Evolutionary conservation across 2,113 vertebrate species (phyloP), one percentile per base, ranked within the genome.

Genomic region (Ceyx margarethae): DNA sequence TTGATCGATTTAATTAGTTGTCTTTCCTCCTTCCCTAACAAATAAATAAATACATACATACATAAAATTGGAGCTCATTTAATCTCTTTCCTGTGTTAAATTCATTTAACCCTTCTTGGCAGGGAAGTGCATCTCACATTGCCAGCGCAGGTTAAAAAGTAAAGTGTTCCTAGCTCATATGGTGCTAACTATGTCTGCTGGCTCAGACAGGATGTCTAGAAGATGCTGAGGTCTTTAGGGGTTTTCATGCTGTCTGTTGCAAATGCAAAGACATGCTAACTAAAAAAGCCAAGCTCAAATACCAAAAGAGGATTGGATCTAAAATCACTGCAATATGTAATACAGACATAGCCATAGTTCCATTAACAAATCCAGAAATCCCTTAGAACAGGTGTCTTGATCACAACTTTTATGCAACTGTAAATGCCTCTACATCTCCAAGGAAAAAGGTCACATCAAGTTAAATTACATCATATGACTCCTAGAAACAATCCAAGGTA

Each of bases 391-490:
- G 31, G 35, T 56, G 29, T 16, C 68, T 29, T 1, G 0, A 69
- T 65, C 54, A 43, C 50, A 88, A 28, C n/a, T 85, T 91, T 29
- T 9, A 50, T 20, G 23, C 19, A 64, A 25, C 26, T 43, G 42
- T 1, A 1, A 79, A 66, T 11, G 13, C 11, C 40, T 61, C 22
- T 22, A 22, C 0, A 0, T 60, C 62, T 43, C 56, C 43, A 85
- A 80, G 45, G 46, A 85, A 48, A 87, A 82, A 85, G 37, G 31
- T 15, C 14, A 53, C 61, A 56, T 68, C 37, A 73, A 79, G 35
- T 86, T 95, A 85, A 95, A 71, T 33, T 26, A 60, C 58, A 71
- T 42, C 8, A 3, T 31, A 20, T 26, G 20, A 77, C n/a, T 86
- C 48, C 35, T 48, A 72, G 16, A 84, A 92, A 81, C 15, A 62